Percentiles rank a stretch among this genome's conserved stretches.
Evolutionary conservation across 1,140 invertebrate genomes (phyloP).

Genomic region (honey bee (Apis mellifera)): Amel_HAv3.1 CM009931.2:27312001-27312500

Average conservation of each 20-base stretch:
- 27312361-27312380: slow-evolving; percentile 72
- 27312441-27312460: slow-evolving; percentile 47
- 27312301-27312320: slow-evolving; percentile 58
- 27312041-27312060: slow-evolving; percentile 73
- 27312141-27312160: background rate
- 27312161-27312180: background rate
- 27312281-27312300: slow-evolving; percentile 40
- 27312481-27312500: slow-evolving; percentile 58
- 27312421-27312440: slow-evolving; percentile 73
- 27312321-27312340: slow-evolving; percentile 39
- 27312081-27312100: slow-evolving; percentile 37
- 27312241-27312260: background rate
- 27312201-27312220: background rate
- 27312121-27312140: background rate
- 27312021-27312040: slow-evolving; percentile 74
- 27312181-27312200: background rate
- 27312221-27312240: slow-evolving; percentile 16
- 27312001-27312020: slow-evolving; percentile 71
- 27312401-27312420: slow-evolving; percentile 72
- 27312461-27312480: slow-evolving; percentile 62
- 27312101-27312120: slow-evolving; percentile 62
- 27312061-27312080: slow-evolving; percentile 67
- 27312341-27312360: slow-evolving; percentile 70
- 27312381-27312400: slow-evolving; percentile 71
- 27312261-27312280: background rate